Percentiles rank a stretch among this genome's conserved stretches.
Conservation (phyloP, 1,140 invertebrate species). For the Pemphigus obesinymphae region DNA sequence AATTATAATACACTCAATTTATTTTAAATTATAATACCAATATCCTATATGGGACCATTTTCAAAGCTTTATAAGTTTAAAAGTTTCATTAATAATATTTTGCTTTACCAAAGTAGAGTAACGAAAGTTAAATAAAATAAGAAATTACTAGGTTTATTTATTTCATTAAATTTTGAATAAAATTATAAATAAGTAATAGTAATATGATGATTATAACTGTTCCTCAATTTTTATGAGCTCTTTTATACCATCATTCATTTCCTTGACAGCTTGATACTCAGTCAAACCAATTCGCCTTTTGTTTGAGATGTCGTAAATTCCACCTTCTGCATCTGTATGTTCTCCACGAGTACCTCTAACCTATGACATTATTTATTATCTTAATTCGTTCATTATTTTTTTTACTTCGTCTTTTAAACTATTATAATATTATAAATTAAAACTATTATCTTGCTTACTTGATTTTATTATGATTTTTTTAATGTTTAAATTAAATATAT, state of each 20-base stretch:
- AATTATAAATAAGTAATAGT: too few species aligned
- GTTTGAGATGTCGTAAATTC: constrained; percentile 90
- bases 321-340: constrained; percentile 89
- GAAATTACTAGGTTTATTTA: neutral
- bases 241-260: constrained; percentile 85
- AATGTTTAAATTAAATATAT: too few species aligned
- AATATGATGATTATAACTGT: neutral
- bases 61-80: neutral
- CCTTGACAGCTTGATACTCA: constrained; percentile 83
- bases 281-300: constrained; percentile 83
- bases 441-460: too few species aligned
- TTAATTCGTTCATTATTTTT: too few species aligned
- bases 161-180: neutral
- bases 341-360: constrained; percentile 87
- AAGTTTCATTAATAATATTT: neutral
- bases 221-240: constrained; percentile 83
- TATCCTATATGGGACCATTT: too few species aligned
- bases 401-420: too few species aligned
- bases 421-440: too few species aligned
- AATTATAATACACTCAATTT: too few species aligned
- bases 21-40: too few species aligned
- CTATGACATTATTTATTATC: too few species aligned
- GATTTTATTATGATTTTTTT: too few species aligned
- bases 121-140: neutral
- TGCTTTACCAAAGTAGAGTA: neutral